Evolutionary conservation across 2,113 vertebrate species (phyloP).

Genomic region (Protobothrops flavoviridis): DNA sequence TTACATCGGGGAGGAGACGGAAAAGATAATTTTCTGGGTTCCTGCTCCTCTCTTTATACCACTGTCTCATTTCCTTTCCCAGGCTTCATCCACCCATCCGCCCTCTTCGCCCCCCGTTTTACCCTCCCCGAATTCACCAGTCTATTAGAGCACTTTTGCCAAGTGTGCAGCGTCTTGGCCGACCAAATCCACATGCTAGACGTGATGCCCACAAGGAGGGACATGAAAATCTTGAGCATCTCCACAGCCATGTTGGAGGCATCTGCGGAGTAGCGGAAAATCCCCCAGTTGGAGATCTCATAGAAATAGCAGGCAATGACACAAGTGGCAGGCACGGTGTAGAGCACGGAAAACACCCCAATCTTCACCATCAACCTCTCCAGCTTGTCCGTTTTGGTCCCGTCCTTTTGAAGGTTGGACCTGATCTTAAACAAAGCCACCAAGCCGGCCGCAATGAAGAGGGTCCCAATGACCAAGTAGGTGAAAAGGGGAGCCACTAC

Average conservation of each 20-base stretch:
- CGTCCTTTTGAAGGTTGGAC: constrained; percentile 97
- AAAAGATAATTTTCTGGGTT: neutral
- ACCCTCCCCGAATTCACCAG: constrained; percentile 85
- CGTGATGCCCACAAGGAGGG: constrained; percentile 93
- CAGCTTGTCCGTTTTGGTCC: constrained; percentile 97
- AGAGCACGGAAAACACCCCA: constrained; percentile 96
- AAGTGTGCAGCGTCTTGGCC: constrained; percentile 96
- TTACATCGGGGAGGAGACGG: neutral
- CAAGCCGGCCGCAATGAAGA: constrained; percentile 94
- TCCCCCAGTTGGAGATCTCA: constrained; percentile 91
- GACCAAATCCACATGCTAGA: constrained; percentile 99
- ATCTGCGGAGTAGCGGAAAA: constrained; percentile 83
- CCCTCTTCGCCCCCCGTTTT: constrained; percentile 83
- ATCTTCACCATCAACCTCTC: constrained; percentile 99
- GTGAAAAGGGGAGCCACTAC: constrained; percentile 95
- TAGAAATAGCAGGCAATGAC: constrained; percentile 98
- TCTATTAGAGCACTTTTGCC: constrained; percentile 91
- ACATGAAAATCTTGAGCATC: constrained; percentile 98
- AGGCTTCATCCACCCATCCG: constrained; percentile 88
- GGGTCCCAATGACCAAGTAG: constrained; percentile 92
- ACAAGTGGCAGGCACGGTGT: constrained; percentile 94
- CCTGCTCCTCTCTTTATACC: constrained; percentile 70
- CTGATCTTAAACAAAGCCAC: constrained; percentile 98
- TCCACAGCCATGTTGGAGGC: constrained; percentile 95
- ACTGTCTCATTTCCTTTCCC: constrained; percentile 95